A percentile compares a stretch with the other conserved stretches of the same genome.
These are phyloP conservation scores for Phalacrocorax pelagicus DNA, from an alignment of 2,113 vertebrate species.

Conservation along the genomic window DNA sequence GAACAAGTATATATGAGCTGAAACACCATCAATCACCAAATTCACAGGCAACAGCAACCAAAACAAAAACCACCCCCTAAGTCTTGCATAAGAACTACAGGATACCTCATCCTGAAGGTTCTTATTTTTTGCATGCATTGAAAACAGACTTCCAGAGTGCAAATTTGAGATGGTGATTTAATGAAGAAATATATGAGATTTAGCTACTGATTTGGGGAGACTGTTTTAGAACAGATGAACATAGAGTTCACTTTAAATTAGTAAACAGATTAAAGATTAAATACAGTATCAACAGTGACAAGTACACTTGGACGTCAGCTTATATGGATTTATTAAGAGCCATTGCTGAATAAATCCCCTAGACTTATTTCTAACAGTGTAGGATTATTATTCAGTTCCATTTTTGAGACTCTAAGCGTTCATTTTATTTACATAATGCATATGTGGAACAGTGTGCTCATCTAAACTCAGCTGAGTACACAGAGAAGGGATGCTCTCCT, in stretches of 20 bases:
- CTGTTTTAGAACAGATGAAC: neutral
- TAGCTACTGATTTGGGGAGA: neutral
- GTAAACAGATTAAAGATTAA: conserved; percentile 12
- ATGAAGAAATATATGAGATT: neutral
- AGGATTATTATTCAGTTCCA: neutral
- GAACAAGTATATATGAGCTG: neutral
- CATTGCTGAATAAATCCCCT: neutral
- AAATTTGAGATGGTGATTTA: neutral
- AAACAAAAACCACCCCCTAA: neutral
- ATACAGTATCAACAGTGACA: neutral
- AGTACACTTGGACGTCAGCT: neutral
- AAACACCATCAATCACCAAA: neutral
- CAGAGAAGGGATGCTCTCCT: neutral
- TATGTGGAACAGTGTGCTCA: neutral
- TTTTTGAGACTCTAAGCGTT: neutral
- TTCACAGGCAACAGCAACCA: neutral
- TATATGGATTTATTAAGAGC: neutral
- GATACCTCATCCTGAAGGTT: neutral
- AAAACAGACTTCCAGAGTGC: neutral
- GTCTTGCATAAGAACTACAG: neutral
- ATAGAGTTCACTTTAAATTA: neutral
- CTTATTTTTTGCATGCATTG: neutral
- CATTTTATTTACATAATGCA: neutral
- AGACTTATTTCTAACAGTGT: neutral
- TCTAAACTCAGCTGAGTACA: neutral